Evolutionary conservation across 2,797 vertebrate species (phyloP).

Genomic region (Typhlichthys subterraneus): DNA sequence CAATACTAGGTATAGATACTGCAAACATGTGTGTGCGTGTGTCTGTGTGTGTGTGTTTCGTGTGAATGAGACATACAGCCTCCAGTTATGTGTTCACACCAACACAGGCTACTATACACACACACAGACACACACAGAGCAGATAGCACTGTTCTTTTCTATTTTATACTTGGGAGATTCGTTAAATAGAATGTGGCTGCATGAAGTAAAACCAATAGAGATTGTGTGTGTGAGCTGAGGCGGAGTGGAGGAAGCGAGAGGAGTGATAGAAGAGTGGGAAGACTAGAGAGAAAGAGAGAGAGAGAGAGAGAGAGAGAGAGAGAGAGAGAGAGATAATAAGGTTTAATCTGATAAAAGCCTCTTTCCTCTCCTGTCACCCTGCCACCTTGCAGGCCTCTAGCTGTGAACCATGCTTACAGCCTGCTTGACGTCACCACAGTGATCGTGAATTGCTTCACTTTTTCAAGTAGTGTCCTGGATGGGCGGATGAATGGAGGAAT

Average conservation of each 20-base stretch:
- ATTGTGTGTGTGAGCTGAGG: not conserved
- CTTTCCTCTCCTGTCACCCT: too few relatives aligned
- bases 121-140: not conserved
- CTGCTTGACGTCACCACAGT: too few relatives aligned
- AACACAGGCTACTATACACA: too few relatives aligned
- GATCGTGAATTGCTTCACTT: too few relatives aligned
- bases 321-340: constrained; percentile 1
- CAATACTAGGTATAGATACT: not conserved
- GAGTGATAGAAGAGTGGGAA: not conserved
- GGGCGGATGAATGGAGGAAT: too few relatives aligned
- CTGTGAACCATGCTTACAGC: not conserved
- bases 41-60: not conserved
- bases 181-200: too few relatives aligned
- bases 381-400: too few relatives aligned
- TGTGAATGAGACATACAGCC: not conserved
- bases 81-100: not conserved
- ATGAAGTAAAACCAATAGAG: too few relatives aligned
- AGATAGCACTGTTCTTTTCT: too few relatives aligned
- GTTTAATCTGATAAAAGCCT: too few relatives aligned
- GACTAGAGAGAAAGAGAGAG: not conserved
- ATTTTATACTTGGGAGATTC: too few relatives aligned
- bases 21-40: not conserved
- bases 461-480: too few relatives aligned
- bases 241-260: not conserved
- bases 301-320: not conserved